Percentiles rank a stretch among this genome's conserved stretches.
These are phyloP conservation scores for Cyphomyrus discorhynchus DNA, from an alignment of 2,113 vertebrate species.

Conservation along the genomic window DNA sequence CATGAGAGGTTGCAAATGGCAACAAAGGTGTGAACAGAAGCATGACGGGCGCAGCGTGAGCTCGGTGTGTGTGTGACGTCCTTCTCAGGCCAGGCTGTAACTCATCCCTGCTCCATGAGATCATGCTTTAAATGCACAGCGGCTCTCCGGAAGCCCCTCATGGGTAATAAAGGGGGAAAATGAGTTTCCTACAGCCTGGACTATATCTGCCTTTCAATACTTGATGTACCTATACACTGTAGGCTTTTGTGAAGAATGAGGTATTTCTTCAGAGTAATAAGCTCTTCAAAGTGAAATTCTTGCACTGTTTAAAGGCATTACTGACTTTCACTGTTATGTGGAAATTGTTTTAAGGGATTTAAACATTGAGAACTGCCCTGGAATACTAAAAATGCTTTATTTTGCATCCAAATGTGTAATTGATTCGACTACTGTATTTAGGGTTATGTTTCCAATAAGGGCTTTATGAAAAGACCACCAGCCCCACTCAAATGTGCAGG, in stretches of 20 bases:
- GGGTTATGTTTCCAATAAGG: background rate
- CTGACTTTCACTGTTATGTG: background rate
- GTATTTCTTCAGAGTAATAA: background rate
- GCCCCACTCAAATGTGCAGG: background rate
- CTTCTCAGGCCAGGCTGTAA: background rate
- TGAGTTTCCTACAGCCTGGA: background rate
- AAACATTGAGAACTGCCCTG: background rate
- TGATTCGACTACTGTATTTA: background rate
- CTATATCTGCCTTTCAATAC: background rate
- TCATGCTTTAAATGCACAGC: background rate
- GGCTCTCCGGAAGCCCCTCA: background rate
- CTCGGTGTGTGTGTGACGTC: background rate
- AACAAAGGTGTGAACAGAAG: background rate
- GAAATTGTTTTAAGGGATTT: background rate
- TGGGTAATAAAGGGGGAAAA: background rate
- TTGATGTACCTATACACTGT: background rate
- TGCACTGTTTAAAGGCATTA: background rate
- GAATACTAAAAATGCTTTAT: background rate
- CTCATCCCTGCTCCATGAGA: background rate
- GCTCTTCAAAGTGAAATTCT: background rate
- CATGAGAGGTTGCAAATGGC: background rate
- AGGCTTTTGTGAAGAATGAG: background rate
- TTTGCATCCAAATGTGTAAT: background rate
- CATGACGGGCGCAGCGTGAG: background rate
- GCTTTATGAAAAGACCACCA: background rate